A percentile compares a stretch with the other conserved stretches of the same genome.
Conservation (phyloP, 2,113 vertebrate species). For the Andinoacara biseriatus region DNA sequence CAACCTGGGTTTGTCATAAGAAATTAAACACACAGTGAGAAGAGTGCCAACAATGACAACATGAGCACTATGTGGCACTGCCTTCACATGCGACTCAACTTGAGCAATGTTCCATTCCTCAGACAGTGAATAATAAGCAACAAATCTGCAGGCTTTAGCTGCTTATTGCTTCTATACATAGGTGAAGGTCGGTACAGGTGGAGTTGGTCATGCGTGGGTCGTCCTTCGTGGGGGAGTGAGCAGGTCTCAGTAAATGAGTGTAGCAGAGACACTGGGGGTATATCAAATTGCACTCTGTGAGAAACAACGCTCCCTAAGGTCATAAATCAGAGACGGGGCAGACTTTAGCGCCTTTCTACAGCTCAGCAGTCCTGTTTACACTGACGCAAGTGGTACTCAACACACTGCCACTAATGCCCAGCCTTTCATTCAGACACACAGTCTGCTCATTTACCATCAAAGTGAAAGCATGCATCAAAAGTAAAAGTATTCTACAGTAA, state of each 20-base stretch:
- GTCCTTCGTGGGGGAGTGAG: constrained; percentile 71
- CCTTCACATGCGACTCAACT: constrained; percentile 18
- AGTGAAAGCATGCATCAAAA: not conserved
- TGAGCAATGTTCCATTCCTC: not conserved
- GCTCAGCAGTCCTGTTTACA: constrained; percentile 81
- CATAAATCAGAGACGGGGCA: constrained; percentile 80
- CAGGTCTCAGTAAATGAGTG: constrained; percentile 77
- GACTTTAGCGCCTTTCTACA: constrained; percentile 81
- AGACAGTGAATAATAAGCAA: not conserved
- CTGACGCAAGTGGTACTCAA: constrained; percentile 77
- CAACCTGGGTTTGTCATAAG: constrained; percentile 42
- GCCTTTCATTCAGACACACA: constrained; percentile 34
- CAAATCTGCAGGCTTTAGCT: not conserved
- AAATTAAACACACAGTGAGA: constrained; percentile 43
- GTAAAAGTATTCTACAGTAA: not conserved
- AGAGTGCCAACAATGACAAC: constrained; percentile 52
- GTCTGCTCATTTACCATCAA: constrained; percentile 6
- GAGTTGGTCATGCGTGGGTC: constrained; percentile 70
- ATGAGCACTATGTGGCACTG: constrained; percentile 14
- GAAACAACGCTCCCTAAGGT: constrained; percentile 75
- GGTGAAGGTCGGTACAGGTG: constrained; percentile 78
- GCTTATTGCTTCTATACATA: constrained; percentile 27
- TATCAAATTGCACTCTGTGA: constrained; percentile 70
- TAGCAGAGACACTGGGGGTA: constrained; percentile 73
- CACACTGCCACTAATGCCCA: constrained; percentile 61